Conservation (phyloP, 2,113 vertebrate genomes). For the Dermatemys mawii region DNA sequence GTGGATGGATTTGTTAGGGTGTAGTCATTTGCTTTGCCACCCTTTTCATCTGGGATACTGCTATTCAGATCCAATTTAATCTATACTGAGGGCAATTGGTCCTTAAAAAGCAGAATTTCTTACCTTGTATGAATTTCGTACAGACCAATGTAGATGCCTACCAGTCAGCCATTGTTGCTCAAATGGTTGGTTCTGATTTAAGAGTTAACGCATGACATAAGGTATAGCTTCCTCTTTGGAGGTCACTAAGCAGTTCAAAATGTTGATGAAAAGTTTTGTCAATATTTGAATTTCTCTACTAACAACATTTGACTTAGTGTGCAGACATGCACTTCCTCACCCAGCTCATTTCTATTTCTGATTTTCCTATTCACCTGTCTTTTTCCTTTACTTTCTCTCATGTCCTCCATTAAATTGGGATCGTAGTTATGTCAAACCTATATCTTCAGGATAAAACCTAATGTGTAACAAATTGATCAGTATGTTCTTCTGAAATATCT, state of each 20-base stretch:
- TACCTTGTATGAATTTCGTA: background rate
- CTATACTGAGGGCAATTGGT: background rate
- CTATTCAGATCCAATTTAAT: background rate
- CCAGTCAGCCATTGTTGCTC: background rate
- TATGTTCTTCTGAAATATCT: too few relatives aligned
- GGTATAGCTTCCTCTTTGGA: background rate
- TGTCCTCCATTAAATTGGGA: too few relatives aligned
- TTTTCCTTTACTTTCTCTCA: too few relatives aligned
- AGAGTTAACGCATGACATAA: fast-evolving
- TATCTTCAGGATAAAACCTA: too few relatives aligned
- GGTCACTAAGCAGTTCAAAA: background rate
- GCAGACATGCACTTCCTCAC: too few relatives aligned
- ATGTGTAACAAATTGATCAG: too few relatives aligned
- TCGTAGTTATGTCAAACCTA: too few relatives aligned
- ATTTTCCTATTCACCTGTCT: too few relatives aligned
- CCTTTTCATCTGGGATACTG: fast-evolving
- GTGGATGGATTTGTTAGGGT: background rate
- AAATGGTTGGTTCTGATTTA: background rate
- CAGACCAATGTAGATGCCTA: background rate
- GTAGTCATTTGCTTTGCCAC: background rate
- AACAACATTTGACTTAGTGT: too few relatives aligned
- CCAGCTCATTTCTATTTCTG: too few relatives aligned
- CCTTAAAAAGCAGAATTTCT: background rate
- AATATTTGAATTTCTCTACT: too few relatives aligned
- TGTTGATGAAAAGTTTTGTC: too few relatives aligned